Conservation (phyloP, 1,140 invertebrate species). For the Drosophila nigromelanica region DNA sequence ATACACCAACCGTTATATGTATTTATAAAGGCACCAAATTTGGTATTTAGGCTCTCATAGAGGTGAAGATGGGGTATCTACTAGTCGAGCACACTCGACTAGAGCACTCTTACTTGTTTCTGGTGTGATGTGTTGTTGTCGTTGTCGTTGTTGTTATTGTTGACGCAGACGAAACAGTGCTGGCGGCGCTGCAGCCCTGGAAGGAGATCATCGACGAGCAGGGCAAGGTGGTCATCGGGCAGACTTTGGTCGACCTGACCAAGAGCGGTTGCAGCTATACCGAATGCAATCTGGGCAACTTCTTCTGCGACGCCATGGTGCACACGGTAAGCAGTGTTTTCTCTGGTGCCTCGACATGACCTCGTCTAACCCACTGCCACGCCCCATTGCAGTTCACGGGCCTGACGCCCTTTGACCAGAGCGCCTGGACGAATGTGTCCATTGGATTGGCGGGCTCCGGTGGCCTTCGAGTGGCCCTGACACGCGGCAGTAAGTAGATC, state of each 20-base stretch:
- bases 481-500: slow-evolving; percentile 84
- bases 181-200: slow-evolving; percentile 86
- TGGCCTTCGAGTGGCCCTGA: slow-evolving; percentile 87
- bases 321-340: slow-evolving; percentile 77
- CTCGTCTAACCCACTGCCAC: not conserved
- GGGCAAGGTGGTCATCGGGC: slow-evolving; percentile 86
- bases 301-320: slow-evolving; percentile 90
- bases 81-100: not conserved
- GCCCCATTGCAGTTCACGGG: slow-evolving; percentile 59
- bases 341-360: too few species aligned
- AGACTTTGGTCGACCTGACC: slow-evolving; percentile 85
- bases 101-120: not conserved
- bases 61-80: not conserved
- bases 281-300: slow-evolving; percentile 91
- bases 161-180: slow-evolving; percentile 80
- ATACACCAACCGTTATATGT: too few species aligned
- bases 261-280: slow-evolving; percentile 85
- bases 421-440: slow-evolving; percentile 88
- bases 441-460: slow-evolving; percentile 89
- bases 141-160: not conserved
- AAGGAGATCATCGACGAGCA: slow-evolving; percentile 86
- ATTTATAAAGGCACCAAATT: too few species aligned
- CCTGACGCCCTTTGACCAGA: slow-evolving; percentile 53
- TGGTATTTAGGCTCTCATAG: too few species aligned
- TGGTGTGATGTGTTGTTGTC: not conserved